These are phyloP conservation scores for Pontoporia blainvillei DNA, from an alignment of 2,113 vertebrate species.

Conservation along the genomic window DNA sequence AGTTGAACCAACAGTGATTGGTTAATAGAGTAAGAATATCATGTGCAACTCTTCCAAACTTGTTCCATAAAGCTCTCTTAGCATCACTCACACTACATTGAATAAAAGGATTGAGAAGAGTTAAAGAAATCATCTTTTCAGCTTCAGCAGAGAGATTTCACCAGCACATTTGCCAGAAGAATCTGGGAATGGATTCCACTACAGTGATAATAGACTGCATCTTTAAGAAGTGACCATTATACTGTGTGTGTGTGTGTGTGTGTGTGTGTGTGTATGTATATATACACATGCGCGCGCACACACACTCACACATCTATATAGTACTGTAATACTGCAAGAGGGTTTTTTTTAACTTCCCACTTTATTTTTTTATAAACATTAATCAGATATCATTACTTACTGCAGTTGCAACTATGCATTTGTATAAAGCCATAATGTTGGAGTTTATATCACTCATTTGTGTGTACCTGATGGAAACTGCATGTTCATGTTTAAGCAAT, in stretches of 20 bases:
- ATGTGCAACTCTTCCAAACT: conserved; percentile 50
- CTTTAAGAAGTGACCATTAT: conserved; percentile 80
- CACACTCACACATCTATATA: conserved; percentile 60
- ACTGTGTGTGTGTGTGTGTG: conserved; percentile 67
- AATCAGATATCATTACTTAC: conserved; percentile 79
- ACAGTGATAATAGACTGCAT: conserved; percentile 74
- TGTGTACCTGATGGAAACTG: conserved; percentile 70
- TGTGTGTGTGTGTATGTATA: background rate
- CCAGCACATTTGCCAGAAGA: conserved; percentile 76
- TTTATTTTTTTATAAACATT: conserved; percentile 85
- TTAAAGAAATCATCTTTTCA: conserved; percentile 66
- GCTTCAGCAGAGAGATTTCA: conserved; percentile 68
- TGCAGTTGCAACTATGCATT: conserved; percentile 84
- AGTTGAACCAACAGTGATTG: conserved; percentile 65
- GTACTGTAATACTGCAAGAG: conserved; percentile 84
- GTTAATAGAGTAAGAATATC: conserved; percentile 59
- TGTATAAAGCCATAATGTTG: conserved; percentile 83
- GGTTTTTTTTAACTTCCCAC: conserved; percentile 81
- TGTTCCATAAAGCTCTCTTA: conserved; percentile 66
- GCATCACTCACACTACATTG: conserved; percentile 80
- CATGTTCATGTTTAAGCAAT: conserved; percentile 79
- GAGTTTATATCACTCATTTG: conserved; percentile 70
- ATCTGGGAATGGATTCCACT: conserved; percentile 54
- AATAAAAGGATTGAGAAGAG: conserved; percentile 67
- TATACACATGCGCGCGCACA: too few species aligned